Percentiles rank a stretch among this genome's conserved stretches.
These are phyloP conservation scores for Poeciliopsis gracilis DNA, from an alignment of 2,797 vertebrate species.

Conservation along the genomic window DNA sequence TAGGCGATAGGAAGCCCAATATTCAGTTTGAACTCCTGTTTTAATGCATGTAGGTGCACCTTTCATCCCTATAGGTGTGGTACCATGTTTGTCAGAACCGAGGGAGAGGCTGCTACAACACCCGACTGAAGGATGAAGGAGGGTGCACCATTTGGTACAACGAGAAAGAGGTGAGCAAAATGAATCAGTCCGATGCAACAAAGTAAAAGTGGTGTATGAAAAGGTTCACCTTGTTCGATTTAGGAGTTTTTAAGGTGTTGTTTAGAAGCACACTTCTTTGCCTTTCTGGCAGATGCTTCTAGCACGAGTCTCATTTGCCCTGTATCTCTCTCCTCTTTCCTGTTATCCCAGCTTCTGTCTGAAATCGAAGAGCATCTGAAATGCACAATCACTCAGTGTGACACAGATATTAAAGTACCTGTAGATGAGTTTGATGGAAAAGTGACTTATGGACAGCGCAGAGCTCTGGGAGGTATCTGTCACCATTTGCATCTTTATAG, in stretches of 20 bases:
- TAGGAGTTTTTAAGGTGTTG: constrained; percentile 9
- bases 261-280: constrained; percentile 15
- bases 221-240: neutral
- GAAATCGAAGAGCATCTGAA: constrained; percentile 98
- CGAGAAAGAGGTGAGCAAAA: constrained; percentile 90
- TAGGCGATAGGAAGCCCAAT: neutral
- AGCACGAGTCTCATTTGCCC: neutral
- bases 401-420: constrained; percentile 94
- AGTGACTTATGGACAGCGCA: constrained; percentile 93
- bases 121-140: constrained; percentile 93
- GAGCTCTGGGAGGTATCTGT: constrained; percentile 83
- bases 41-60: neutral
- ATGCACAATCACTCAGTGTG: constrained; percentile 96
- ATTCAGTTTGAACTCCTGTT: neutral
- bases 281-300: constrained; percentile 18
- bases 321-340: neutral
- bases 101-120: constrained; percentile 95
- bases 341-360: constrained; percentile 84
- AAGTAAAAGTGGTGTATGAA: neutral
- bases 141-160: constrained; percentile 99
- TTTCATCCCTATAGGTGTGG: constrained; percentile 87
- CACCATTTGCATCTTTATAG: neutral
- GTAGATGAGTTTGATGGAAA: constrained; percentile 98
- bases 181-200: neutral
- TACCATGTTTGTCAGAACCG: constrained; percentile 95